phyloP scores from a whole-genome alignment of 2,888 invertebrate genomes.

The Selenia dentaria region DNA sequence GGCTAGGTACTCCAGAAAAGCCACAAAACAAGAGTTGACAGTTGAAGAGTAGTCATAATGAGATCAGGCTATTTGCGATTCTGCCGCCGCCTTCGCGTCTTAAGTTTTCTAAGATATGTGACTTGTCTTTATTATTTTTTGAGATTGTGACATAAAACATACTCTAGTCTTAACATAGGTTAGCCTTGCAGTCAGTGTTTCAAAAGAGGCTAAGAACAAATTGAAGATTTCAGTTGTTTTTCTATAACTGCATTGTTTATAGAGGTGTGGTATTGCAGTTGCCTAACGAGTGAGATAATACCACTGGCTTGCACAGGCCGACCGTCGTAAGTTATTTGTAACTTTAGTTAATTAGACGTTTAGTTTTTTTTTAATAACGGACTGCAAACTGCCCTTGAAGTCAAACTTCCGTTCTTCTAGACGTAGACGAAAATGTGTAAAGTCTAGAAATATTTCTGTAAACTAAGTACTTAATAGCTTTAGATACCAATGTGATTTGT shows the following conservation, averaged over 20 bases:
- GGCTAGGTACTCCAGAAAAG: too few relatives aligned
- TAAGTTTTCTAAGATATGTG: constrained; percentile 19
- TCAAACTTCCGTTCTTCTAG: constrained; percentile 49
- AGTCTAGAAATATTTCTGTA: constrained; percentile 22
- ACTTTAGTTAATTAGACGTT: constrained; percentile 43
- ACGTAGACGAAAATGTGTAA: constrained; percentile 36
- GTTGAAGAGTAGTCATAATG: too few relatives aligned
- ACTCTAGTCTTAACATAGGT: constrained; percentile 48
- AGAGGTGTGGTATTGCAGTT: constrained; percentile 1
- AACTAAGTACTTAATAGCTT: constrained; percentile 71
- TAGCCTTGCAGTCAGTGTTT: constrained; percentile 17
- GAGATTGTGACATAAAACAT: constrained; percentile 40
- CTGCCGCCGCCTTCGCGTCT: too few relatives aligned
- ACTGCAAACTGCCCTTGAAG: constrained; percentile 59
- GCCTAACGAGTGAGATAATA: constrained; percentile 32
- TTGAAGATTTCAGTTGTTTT: constrained; percentile 4
- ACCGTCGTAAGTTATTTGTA: constrained; percentile 55
- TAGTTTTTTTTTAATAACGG: constrained; percentile 40
- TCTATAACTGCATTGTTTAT: not conserved
- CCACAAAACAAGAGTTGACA: too few relatives aligned
- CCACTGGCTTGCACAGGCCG: constrained; percentile 38
- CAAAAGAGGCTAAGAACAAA: constrained; percentile 6
- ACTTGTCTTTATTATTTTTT: constrained; percentile 35
- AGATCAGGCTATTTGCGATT: too few relatives aligned
- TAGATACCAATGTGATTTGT: constrained; percentile 54